Conservation (phyloP, 1,140 invertebrate genomes). For the Brachionus rubens region DNA sequence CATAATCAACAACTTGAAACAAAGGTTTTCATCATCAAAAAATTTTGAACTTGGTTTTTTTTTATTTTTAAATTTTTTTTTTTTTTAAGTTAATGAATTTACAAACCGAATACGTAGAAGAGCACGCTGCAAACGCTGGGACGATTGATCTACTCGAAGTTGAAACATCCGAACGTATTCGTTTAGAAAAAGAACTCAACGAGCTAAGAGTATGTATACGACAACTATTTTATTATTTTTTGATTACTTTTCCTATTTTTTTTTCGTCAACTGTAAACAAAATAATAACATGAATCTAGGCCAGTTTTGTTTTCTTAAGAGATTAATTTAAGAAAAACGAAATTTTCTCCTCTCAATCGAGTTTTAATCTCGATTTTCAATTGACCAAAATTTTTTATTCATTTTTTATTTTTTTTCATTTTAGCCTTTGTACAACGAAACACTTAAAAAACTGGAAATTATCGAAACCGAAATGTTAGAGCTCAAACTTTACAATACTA, state of each 20-base stretch:
- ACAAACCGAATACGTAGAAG: slow-evolving; percentile 82
- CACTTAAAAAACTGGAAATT: slow-evolving; percentile 30
- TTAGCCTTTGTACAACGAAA: slow-evolving; percentile 31
- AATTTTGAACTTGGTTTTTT: too few species aligned
- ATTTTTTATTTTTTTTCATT: not conserved
- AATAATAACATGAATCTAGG: slow-evolving; percentile 20
- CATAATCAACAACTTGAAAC: slow-evolving; percentile 82
- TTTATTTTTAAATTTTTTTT: slow-evolving; percentile 46
- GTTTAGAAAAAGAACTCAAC: slow-evolving; percentile 75
- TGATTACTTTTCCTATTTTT: slow-evolving; percentile 2
- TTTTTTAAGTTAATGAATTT: slow-evolving; percentile 73
- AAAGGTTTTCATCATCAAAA: slow-evolving; percentile 65
- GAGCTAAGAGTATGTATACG: slow-evolving; percentile 67
- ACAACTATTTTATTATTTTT: not conserved
- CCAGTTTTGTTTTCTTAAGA: slow-evolving; percentile 29
- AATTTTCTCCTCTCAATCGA: not conserved
- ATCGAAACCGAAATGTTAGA: slow-evolving; percentile 37
- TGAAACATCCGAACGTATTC: slow-evolving; percentile 65
- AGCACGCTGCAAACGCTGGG: slow-evolving; percentile 79
- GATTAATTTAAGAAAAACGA: not conserved
- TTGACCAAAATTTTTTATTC: not conserved
- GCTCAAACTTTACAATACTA: slow-evolving; percentile 20
- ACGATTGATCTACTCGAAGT: slow-evolving; percentile 82
- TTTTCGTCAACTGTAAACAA: slow-evolving; percentile 15
- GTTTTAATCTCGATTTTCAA: not conserved